phyloP scores from a whole-genome alignment of 2,113 vertebrate species.

The Callipepla squamata region DNA sequence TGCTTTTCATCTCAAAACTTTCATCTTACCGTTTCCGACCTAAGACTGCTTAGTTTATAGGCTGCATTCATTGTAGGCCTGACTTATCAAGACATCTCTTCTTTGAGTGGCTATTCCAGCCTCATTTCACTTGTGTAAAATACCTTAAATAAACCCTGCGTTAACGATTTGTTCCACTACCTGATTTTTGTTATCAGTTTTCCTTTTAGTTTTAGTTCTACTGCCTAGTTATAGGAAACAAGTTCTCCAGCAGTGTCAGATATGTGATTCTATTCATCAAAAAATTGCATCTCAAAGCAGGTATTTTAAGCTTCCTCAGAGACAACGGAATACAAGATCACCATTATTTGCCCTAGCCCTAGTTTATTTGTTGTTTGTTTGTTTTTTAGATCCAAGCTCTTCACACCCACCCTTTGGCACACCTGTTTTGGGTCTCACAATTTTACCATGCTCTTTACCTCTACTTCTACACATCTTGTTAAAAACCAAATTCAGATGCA shows the following conservation, averaged over 20 bases:
- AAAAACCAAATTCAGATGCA: not conserved
- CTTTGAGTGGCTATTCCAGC: not conserved
- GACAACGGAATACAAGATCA: not conserved
- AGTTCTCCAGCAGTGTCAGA: not conserved
- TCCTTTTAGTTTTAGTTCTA: not conserved
- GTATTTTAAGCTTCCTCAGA: not conserved
- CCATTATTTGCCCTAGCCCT: too few relatives aligned
- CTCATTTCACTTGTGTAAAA: not conserved
- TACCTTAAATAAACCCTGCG: not conserved
- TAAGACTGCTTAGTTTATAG: rapidly evolving
- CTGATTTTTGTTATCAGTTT: rapidly evolving
- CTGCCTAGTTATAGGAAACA: not conserved
- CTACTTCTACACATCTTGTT: not conserved
- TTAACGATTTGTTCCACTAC: not conserved
- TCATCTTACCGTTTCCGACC: not conserved
- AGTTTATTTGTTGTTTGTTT: not conserved
- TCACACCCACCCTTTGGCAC: not conserved
- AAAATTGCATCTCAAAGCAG: not conserved
- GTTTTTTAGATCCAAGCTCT: not conserved
- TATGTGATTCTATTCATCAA: not conserved
- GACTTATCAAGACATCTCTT: too few relatives aligned
- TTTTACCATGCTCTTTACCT: constrained; percentile 30
- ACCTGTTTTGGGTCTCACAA: not conserved
- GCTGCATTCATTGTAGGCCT: rapidly evolving
- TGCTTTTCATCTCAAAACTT: not conserved